Evolutionary conservation across 2,113 vertebrate genomes (phyloP).

Genomic region (Delphinus delphis): DNA sequence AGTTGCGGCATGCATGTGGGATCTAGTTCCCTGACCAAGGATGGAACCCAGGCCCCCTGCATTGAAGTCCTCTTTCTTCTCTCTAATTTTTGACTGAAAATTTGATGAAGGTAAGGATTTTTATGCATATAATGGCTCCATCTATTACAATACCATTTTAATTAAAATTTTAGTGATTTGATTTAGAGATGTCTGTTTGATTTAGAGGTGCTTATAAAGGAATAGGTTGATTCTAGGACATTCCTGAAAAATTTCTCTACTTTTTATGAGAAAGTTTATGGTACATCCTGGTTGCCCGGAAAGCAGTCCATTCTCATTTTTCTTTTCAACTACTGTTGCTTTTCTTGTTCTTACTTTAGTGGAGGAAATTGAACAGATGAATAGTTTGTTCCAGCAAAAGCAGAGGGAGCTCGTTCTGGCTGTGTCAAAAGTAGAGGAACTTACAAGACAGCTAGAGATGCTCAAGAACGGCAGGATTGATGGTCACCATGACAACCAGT

Average conservation of each 20-base stretch:
- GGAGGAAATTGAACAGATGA: constrained; percentile 99
- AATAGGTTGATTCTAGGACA: background rate
- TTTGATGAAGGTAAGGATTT: constrained; percentile 1
- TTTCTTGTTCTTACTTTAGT: constrained; percentile 84
- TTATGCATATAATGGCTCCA: background rate
- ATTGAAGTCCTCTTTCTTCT: background rate
- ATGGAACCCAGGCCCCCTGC: no score
- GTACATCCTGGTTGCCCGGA: background rate
- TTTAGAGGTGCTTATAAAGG: constrained; percentile 29
- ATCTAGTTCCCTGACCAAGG: no score
- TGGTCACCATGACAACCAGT: constrained; percentile 92
- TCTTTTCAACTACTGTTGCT: background rate
- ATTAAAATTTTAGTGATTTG: background rate
- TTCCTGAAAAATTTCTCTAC: background rate
- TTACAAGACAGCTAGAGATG: constrained; percentile 95
- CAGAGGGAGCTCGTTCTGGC: constrained; percentile 95
- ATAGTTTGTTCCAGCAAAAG: constrained; percentile 97
- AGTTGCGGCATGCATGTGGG: no score
- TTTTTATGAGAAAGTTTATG: background rate
- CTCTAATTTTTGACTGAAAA: background rate
- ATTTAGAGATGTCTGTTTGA: background rate
- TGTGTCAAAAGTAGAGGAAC: constrained; percentile 94
- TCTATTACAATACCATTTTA: background rate
- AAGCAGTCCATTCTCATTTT: background rate
- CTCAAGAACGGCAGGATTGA: constrained; percentile 95